These are phyloP conservation scores for Tragelaphus scriptus DNA, from an alignment of 2,113 vertebrate species.

Conservation along the genomic window DNA sequence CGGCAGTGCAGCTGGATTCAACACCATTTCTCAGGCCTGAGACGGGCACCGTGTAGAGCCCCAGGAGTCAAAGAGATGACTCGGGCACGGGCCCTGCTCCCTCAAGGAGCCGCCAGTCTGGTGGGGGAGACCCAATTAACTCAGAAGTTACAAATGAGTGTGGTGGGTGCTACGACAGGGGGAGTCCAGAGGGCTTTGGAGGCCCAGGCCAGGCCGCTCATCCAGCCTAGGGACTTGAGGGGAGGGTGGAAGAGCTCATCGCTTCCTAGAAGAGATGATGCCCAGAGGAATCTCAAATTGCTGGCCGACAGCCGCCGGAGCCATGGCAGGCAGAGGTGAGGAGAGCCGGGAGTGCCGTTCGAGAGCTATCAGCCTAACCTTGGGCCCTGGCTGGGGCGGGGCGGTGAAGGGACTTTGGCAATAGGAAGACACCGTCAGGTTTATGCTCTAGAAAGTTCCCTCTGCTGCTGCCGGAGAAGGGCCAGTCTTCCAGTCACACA, in stretches of 20 bases:
- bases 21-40: not conserved
- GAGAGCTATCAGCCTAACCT: not conserved
- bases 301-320: rapidly evolving
- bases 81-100: rapidly evolving
- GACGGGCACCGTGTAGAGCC: not conserved
- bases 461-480: not conserved
- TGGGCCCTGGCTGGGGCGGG: not conserved
- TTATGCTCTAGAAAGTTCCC: not conserved
- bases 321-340: not conserved
- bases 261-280: not conserved
- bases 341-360: not conserved
- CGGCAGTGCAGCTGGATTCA: not conserved
- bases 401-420: not conserved
- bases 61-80: not conserved
- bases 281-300: not conserved
- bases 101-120: not conserved
- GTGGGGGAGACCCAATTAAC: no score
- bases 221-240: not conserved
- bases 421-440: not conserved
- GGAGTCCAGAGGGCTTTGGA: not conserved
- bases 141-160: not conserved
- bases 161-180: not conserved
- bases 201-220: not conserved
- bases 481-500: not conserved
- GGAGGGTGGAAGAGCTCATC: not conserved